Conservation (phyloP, 2,888 invertebrate genomes). For the Macaria notata region DNA sequence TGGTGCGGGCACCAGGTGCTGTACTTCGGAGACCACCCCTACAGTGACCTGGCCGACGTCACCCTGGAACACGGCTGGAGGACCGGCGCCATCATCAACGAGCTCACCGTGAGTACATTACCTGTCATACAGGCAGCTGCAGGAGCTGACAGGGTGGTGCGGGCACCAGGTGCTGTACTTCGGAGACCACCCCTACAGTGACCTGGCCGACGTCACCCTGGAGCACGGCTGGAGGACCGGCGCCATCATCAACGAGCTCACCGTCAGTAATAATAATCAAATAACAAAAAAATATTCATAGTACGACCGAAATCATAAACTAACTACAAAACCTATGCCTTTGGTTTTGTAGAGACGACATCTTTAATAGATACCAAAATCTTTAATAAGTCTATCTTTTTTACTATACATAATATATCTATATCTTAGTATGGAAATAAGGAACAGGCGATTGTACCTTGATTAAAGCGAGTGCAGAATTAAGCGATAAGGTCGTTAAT, state of each 20-base stretch:
- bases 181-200: constrained; percentile 98
- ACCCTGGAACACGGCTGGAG: constrained; percentile 98
- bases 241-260: constrained; percentile 97
- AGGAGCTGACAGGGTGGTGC: constrained; percentile 95
- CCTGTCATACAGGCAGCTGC: constrained; percentile 89
- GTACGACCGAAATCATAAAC: no score
- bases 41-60: constrained; percentile 97
- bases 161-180: constrained; percentile 97
- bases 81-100: constrained; percentile 98
- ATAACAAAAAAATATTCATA: no score
- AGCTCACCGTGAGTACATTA: constrained; percentile 87
- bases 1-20: constrained; percentile 96
- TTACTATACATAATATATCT: no score
- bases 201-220: constrained; percentile 96
- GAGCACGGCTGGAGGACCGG: constrained; percentile 99
- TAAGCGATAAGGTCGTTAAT: no score
- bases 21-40: constrained; percentile 99
- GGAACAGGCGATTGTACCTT: no score
- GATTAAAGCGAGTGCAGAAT: no score
- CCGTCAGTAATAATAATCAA: constrained; percentile 72
- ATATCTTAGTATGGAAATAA: no score
- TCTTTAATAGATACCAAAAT: no score
- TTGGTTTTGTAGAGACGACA: no score
- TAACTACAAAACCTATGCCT: no score
- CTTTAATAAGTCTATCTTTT: no score